Percentiles rank a stretch among this genome's conserved stretches.
Evolutionary conservation across 2,113 vertebrate genomes (phyloP).

Genomic region (Bothrops jararaca): DNA sequence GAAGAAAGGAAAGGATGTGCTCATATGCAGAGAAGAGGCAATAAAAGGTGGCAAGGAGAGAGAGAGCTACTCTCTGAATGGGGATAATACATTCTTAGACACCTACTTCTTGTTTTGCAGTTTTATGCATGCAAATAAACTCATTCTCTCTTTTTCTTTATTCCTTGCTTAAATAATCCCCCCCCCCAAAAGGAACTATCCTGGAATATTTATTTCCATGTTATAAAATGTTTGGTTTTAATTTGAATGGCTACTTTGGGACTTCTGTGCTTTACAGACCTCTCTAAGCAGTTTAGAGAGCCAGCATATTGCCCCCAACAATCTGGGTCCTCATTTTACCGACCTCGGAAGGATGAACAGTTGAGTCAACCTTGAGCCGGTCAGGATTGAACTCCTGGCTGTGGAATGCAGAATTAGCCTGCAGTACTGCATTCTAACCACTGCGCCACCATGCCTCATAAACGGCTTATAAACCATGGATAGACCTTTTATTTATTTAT

Average conservation of each 20-base stretch:
- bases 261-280: background rate
- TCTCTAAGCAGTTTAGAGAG: background rate
- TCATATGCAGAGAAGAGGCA: background rate
- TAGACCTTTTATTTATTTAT: too few relatives aligned
- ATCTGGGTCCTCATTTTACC: background rate
- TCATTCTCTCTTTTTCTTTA: background rate
- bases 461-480: background rate
- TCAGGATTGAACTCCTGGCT: background rate
- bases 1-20: background rate
- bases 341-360: background rate
- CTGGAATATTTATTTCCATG: background rate
- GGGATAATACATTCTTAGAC: background rate
- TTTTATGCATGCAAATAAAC: background rate
- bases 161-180: background rate
- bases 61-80: background rate
- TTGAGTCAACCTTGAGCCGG: background rate
- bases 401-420: background rate
- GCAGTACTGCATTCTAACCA: background rate
- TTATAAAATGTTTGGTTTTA: background rate
- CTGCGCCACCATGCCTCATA: background rate
- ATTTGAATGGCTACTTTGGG: background rate
- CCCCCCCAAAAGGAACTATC: background rate
- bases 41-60: background rate
- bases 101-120: background rate
- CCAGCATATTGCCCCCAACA: background rate